Evolutionary conservation across 2,113 vertebrate species (phyloP).

Genomic region (Pterophyllum scalare): DNA sequence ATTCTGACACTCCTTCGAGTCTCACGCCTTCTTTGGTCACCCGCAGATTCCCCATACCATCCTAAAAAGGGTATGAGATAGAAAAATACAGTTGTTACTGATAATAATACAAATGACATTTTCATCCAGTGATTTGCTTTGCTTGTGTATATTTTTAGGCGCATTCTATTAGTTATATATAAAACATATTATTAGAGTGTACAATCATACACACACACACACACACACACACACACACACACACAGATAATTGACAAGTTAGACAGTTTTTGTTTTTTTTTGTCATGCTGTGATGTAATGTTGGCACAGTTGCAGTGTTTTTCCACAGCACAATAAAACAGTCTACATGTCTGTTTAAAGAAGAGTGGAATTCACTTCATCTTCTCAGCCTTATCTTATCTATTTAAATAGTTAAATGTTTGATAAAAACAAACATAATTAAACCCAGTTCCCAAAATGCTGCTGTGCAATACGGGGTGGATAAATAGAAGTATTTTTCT

Average conservation of each 20-base stretch:
- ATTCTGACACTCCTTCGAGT: slow-evolving; percentile 95
- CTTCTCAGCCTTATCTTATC: no score
- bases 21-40: slow-evolving; percentile 93
- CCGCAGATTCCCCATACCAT: slow-evolving; percentile 96
- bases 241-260: not conserved
- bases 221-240: not conserved
- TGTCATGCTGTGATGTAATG: no score
- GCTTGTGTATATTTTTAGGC: not conserved
- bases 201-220: not conserved
- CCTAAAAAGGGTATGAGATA: slow-evolving; percentile 71
- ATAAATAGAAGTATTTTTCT: not conserved
- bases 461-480: not conserved
- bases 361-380: not conserved
- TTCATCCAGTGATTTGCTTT: not conserved
- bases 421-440: not conserved
- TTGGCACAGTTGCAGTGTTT: not conserved
- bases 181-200: not conserved
- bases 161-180: not conserved
- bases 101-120: not conserved
- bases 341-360: not conserved
- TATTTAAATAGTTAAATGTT: no score
- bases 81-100: not conserved
- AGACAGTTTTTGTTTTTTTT: not conserved
- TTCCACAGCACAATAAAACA: not conserved
- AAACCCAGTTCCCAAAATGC: not conserved